Evolutionary conservation across 2,888 invertebrate genomes (phyloP).

Genomic region (Tuta absoluta): DNA sequence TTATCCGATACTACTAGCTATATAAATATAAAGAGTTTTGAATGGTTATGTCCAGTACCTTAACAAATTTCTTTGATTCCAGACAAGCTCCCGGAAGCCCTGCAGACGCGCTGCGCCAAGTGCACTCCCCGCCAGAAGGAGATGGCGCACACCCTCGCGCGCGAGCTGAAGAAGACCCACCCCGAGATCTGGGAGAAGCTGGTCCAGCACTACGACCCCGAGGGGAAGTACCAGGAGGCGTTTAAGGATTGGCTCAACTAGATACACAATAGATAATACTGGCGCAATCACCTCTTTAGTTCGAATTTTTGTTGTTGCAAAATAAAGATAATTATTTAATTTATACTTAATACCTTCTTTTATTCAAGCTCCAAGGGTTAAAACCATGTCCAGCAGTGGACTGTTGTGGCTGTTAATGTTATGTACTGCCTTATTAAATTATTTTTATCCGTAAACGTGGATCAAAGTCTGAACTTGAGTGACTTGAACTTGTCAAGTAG

Average conservation of each 20-base stretch:
- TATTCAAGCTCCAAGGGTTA: too few relatives aligned
- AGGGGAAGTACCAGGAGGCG: constrained; percentile 76
- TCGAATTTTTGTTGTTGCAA: not conserved
- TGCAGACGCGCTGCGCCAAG: constrained; percentile 84
- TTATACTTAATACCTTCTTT: not conserved
- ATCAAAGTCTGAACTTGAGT: too few relatives aligned
- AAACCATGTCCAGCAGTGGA: too few relatives aligned
- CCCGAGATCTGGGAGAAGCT: constrained; percentile 80
- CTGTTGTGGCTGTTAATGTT: too few relatives aligned
- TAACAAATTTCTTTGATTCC: constrained; percentile 42
- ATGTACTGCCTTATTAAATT: too few relatives aligned
- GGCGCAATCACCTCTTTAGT: not conserved
- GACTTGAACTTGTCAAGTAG: too few relatives aligned
- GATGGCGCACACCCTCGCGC: constrained; percentile 82
- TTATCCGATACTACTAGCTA: too few relatives aligned
- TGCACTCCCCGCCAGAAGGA: constrained; percentile 85
- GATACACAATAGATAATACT: constrained; percentile 32
- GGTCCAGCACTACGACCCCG: constrained; percentile 80
- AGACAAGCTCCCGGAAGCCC: constrained; percentile 86
- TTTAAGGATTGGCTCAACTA: constrained; percentile 61
- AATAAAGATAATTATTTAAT: not conserved
- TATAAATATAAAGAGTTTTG: too few relatives aligned
- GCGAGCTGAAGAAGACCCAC: constrained; percentile 77
- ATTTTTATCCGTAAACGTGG: too few relatives aligned
- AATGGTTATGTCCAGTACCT: not conserved